Evolutionary conservation across 2,888 invertebrate species (phyloP).

Genomic region (Tanaodytes sp.): DNA sequence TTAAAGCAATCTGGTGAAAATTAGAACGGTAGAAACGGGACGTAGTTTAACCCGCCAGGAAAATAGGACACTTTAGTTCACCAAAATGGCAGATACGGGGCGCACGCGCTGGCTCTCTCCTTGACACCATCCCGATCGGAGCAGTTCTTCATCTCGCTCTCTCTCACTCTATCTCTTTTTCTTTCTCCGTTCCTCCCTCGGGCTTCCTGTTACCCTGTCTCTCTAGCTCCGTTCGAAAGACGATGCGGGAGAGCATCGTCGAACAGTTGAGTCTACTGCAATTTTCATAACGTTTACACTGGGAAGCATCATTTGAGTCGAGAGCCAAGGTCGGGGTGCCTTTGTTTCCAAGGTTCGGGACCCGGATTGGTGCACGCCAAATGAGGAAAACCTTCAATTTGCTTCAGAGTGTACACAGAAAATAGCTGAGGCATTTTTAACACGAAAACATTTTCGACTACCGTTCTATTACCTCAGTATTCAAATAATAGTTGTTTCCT

Average conservation of each 20-base stretch:
- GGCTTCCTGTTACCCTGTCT: constrained; percentile 9
- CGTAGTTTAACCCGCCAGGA: constrained; percentile 12
- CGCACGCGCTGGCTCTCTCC: constrained; percentile 53
- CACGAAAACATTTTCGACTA: too few species aligned
- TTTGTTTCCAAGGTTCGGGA: background rate
- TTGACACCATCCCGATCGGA: constrained; percentile 52
- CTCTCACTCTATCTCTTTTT: constrained; percentile 5
- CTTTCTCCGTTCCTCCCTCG: constrained; percentile 3
- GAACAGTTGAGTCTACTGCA: constrained; percentile 8
- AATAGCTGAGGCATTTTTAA: too few species aligned
- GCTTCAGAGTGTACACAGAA: too few species aligned
- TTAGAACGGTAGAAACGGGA: too few species aligned
- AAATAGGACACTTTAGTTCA: constrained; percentile 61
- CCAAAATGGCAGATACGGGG: constrained; percentile 66
- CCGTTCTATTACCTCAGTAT: too few species aligned
- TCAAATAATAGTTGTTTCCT: too few species aligned
- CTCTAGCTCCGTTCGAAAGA: constrained; percentile 11
- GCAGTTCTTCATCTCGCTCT: constrained; percentile 27
- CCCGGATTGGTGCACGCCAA: too few species aligned
- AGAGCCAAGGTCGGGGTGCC: constrained; percentile 23
- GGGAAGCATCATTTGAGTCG: constrained; percentile 11
- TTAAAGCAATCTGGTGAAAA: too few species aligned
- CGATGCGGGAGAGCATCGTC: constrained; percentile 12
- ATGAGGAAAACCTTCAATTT: too few species aligned
- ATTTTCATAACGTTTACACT: constrained; percentile 25